Conservation (phyloP, 1,140 invertebrate genomes). For the Lithobius niger region DNA sequence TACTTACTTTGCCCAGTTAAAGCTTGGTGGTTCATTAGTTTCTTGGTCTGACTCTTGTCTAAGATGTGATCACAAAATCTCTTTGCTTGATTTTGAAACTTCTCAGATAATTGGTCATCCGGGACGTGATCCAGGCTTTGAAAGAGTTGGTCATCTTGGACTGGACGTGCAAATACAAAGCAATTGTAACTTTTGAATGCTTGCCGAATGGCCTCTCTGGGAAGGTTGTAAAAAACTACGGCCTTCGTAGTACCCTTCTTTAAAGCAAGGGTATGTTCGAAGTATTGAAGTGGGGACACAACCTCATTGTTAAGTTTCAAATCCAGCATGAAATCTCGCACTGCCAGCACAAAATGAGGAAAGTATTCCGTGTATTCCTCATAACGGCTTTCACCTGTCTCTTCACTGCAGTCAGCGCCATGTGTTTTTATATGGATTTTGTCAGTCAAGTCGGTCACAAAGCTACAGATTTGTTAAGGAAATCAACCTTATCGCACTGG, state of each 20-base stretch:
- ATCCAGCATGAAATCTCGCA: neutral
- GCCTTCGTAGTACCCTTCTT: neutral
- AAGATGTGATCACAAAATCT: neutral
- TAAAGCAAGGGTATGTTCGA: neutral
- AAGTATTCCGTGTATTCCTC: neutral
- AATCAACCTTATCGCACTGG: too few relatives aligned
- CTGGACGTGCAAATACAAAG: neutral
- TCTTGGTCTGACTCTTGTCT: neutral
- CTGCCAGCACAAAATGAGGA: neutral
- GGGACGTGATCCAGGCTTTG: neutral
- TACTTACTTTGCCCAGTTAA: neutral
- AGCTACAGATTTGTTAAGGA: neutral
- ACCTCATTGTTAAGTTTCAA: neutral
- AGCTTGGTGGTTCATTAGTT: neutral
- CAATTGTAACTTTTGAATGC: neutral
- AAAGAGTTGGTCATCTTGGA: neutral
- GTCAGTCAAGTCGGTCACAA: neutral
- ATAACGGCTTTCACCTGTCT: neutral
- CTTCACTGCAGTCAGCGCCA: too few relatives aligned
- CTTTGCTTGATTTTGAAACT: neutral
- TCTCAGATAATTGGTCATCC: neutral
- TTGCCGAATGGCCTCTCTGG: neutral
- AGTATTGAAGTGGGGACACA: neutral
- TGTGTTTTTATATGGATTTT: neutral
- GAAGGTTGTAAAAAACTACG: neutral